Conservation (phyloP, 2,113 vertebrate genomes). For the Eonycteris spelaea region DNA sequence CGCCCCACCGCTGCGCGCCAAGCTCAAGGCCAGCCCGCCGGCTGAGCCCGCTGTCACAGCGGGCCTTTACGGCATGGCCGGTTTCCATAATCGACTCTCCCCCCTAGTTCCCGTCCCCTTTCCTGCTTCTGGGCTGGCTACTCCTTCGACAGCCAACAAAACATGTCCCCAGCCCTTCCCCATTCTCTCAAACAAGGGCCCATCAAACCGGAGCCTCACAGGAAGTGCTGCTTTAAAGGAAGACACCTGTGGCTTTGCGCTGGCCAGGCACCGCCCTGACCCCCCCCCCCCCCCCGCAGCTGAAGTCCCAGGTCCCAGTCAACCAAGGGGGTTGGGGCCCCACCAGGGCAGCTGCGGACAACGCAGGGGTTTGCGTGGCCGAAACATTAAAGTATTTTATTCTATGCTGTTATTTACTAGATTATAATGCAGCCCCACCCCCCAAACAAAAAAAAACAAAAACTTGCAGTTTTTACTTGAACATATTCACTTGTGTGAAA, state of each 20-base stretch:
- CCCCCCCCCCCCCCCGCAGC: fast-evolving
- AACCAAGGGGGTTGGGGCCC: neutral
- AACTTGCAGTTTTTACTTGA: fast-evolving
- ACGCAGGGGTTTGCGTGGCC: neutral
- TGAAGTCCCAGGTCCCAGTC: fast-evolving
- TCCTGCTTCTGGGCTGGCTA: too few species aligned
- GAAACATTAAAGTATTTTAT: neutral
- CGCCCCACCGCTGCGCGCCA: neutral
- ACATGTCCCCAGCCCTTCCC: fast-evolving
- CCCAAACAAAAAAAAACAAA: neutral
- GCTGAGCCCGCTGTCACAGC: fast-evolving
- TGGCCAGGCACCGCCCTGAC: neutral
- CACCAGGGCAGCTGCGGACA: fast-evolving
- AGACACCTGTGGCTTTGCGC: neutral
- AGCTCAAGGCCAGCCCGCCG: neutral
- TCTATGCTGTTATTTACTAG: neutral
- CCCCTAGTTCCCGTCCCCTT: fast-evolving
- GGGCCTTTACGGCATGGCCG: fast-evolving
- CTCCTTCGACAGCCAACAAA: fast-evolving
- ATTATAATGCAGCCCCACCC: neutral
- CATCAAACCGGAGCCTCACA: fast-evolving
- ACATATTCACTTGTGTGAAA: fast-evolving
- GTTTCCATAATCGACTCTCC: fast-evolving
- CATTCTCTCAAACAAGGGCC: neutral
- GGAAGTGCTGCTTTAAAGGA: neutral